Evolutionary conservation across 2,113 vertebrate species (phyloP).

Genomic region (Microcebus murinus): DNA sequence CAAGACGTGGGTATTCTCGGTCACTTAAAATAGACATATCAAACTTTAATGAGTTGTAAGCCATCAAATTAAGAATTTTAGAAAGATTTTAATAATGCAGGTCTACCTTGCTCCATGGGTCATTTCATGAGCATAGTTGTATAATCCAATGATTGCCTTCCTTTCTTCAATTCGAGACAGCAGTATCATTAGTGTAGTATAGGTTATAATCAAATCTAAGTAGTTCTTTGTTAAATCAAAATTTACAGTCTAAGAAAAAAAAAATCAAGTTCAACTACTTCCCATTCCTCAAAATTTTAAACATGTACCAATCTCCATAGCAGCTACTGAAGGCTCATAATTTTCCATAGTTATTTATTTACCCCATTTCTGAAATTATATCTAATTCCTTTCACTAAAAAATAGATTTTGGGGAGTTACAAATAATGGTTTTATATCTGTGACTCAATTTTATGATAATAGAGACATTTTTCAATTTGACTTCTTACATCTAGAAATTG

Average conservation of each 20-base stretch:
- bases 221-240: slow-evolving; percentile 99
- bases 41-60: slow-evolving; percentile 52
- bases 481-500: background rate
- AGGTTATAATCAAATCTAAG: slow-evolving; percentile 97
- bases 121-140: slow-evolving; percentile 99
- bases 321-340: slow-evolving; percentile 24
- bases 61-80: background rate
- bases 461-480: background rate
- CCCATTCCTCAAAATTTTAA: slow-evolving; percentile 45
- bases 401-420: background rate
- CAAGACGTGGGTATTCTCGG: slow-evolving; percentile 97
- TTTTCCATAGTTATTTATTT: slow-evolving; percentile 52
- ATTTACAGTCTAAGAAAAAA: slow-evolving; percentile 94
- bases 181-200: slow-evolving; percentile 98
- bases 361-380: slow-evolving; percentile 20
- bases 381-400: slow-evolving; percentile 57
- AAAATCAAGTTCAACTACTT: slow-evolving; percentile 57
- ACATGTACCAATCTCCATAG: background rate
- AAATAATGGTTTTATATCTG: background rate
- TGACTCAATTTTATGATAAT: slow-evolving; percentile 1
- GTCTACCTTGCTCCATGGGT: slow-evolving; percentile 96
- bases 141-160: slow-evolving; percentile 98
- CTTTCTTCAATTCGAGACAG: slow-evolving; percentile 98
- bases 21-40: slow-evolving; percentile 88
- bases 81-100: background rate